Evolutionary conservation across 2,888 invertebrate genomes (phyloP).

Genomic region (Trichogramma evanescens): DNA sequence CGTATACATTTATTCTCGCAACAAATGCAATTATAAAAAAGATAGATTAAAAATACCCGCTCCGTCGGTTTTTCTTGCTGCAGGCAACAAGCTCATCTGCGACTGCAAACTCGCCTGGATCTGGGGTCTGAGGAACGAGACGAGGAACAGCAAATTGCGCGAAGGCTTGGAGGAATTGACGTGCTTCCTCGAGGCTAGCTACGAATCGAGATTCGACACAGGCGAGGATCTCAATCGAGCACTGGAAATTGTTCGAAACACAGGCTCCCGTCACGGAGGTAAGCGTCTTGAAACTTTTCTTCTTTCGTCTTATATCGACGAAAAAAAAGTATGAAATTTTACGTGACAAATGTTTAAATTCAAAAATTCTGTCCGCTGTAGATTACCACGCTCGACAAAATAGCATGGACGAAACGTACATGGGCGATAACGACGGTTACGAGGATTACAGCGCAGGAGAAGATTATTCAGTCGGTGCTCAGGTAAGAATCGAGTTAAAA

Average conservation of each 20-base stretch:
- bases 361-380: too few relatives aligned
- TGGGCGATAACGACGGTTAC: slow-evolving; percentile 27
- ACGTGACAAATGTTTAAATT: too few relatives aligned
- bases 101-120: slow-evolving; percentile 80
- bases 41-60: not conserved
- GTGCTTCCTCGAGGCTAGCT: slow-evolving; percentile 57
- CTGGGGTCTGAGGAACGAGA: slow-evolving; percentile 66
- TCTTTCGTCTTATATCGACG: not conserved
- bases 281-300: not conserved
- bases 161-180: slow-evolving; percentile 64
- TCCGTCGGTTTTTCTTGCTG: slow-evolving; percentile 18
- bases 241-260: slow-evolving; percentile 35
- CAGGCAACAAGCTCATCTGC: slow-evolving; percentile 79
- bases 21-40: too few relatives aligned
- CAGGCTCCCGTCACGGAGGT: slow-evolving; percentile 23
- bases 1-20: too few relatives aligned
- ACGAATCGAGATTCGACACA: slow-evolving; percentile 31
- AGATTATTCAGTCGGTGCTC: slow-evolving; percentile 3
- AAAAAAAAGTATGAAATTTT: not conserved
- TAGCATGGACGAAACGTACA: slow-evolving; percentile 26
- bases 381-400: too few relatives aligned
- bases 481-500: slow-evolving; percentile 5
- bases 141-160: slow-evolving; percentile 63
- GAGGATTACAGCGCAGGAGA: slow-evolving; percentile 26
- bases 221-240: slow-evolving; percentile 36